Base-by-base conservation (phyloP, 2,888 invertebrate genomes). In the Boloria selene region DNA sequence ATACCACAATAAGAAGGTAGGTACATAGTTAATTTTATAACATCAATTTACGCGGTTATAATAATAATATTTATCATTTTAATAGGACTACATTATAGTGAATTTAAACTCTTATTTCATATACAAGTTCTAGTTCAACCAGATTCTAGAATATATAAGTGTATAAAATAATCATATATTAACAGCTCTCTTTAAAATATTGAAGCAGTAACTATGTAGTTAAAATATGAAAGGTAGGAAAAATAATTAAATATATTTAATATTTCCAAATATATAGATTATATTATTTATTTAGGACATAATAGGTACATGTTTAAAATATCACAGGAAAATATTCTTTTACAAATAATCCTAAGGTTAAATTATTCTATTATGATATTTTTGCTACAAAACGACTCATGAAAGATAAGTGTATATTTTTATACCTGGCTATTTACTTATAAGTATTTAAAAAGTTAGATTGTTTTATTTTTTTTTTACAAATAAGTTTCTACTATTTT, bases 1-100 rank as follows among this genome's bases (percentile, higher is more conserved):
- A 72, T 70, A 64, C 56, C 69, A 72, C 71, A 70, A 67, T 65
- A 69, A 61, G 60, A 62, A 64, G 42, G 44, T 59, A 63, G 31
- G 31, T 38, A 17, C 31, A 49, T 59, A 59, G 49, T 49, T 59
- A 49, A 16, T 49, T 49, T 22, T n/a, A 16, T 31, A 17, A 59
- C 49, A 49, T 59, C 17, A 26, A 49, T 59, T 59, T 38, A 31
- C 49, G 17, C 14, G 14, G 16, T 26, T 47, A 49, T 49, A 59
- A 17, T 44, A 22, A 22, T 31, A 59, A 26, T 14, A 49, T 47
- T 13, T 17, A 26, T 17, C 22, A 26, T 31, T 59, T 22, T 16
- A 16, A n/a, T n/a, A 16, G 31, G 31, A 56, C 42, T 55, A 52
- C n/a, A 26, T 38, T 61, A 47, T 16, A 45, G n/a, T 47, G 47